Evolutionary conservation across 1,140 invertebrate genomes (phyloP), one percentile per base, ranked within the genome.

Genomic region (Drosophila trapezifrons): DNA sequence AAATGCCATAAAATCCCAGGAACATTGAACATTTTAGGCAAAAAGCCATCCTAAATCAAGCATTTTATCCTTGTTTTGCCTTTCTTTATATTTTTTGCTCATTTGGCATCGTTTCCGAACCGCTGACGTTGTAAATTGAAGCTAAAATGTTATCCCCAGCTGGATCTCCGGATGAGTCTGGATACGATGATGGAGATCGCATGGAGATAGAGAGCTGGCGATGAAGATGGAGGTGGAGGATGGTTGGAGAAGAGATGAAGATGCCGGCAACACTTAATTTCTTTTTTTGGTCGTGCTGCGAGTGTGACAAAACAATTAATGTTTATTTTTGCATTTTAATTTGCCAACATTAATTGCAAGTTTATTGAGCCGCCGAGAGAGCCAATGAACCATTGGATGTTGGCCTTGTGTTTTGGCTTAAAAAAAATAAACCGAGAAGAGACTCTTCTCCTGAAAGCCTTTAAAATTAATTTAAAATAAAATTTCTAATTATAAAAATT

Each of bases 281-380:
- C n/a, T 67, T 81, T 66, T 49, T 40, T 51, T 29, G 35, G 17
- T 52, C 38, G 27, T 70, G 47, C 60, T 38, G 64, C 35, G 64
- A 65, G 25, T 57, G 67, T 85, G 75, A 82, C 78, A 87, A 86
- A 85, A 87, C 80, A 87, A 87, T 87, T 89, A 90, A 90, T 90
- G 85, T 90, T 85, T 86, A 90, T 90, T 90, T 85, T 90, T 90
- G 85, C 76, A 90, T 90, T 90, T 90, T 85, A 85, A 90, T 90
- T 90, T 85, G 85, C 80, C 66, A 85, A 90, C 86, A 90, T 90
- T 90, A 90, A 90, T 90, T 90, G 86, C 85, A 90, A 79, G 71
- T 90, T 90, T 90, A 90, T 90, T 90, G 85, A 90, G 85, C 76
- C 59, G 74, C 51, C 32, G 20, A 54, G 22, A 54, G 32, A 78